Base-by-base conservation (phyloP, 1,140 invertebrate species). In the Hyphantria cunea region DNA sequence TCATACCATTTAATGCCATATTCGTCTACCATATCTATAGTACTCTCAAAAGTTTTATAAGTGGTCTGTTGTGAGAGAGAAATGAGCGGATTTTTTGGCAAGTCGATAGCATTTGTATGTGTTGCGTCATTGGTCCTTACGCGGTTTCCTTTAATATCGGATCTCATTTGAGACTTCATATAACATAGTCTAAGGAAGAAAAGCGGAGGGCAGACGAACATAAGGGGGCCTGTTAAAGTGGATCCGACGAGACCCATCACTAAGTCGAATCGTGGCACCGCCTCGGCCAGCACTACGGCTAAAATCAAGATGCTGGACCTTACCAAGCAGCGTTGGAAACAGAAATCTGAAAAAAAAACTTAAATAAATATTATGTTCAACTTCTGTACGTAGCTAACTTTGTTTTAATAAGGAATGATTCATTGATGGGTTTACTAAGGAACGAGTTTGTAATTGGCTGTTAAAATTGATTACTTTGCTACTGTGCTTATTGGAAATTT, bases 231-330 rank as follows among this genome's bases (percentile, higher is more conserved):
- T 0, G 96, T 97, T 0, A 98, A 93, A 0, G 95, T 95, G 11
- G 97, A 97, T 5, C 95, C 95, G 4, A 98, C 94, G 3, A 98
- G 89, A 25, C 96, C 94, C 94, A 98, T 95, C 2, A 98, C 94
- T n/a, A 97, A 91, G 65, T 97, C 97, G 79, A 98, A 98, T 66
- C 95, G 92, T 0, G 97, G 97, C 0, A 98, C 93, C 3, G 95
- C 93, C 89, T 97, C 95, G 0, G 94, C 97, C 5, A 98, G 89
- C 13, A 96, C 93, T 5, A 98, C 93, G 0, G 95, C 94, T 0
- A 95, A 63, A 0, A 93, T 91, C 10, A 97, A 92, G 0, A 98
- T 86, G 0, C 91, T 78, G 0, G 96, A 95, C 37, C 97, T 92
- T 13, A 96, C 82, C 0, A 95, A 81, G 54, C 95, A 95, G 6